phyloP scores from a whole-genome alignment of 2,888 invertebrate species.

The Cantharis nigra region DNA sequence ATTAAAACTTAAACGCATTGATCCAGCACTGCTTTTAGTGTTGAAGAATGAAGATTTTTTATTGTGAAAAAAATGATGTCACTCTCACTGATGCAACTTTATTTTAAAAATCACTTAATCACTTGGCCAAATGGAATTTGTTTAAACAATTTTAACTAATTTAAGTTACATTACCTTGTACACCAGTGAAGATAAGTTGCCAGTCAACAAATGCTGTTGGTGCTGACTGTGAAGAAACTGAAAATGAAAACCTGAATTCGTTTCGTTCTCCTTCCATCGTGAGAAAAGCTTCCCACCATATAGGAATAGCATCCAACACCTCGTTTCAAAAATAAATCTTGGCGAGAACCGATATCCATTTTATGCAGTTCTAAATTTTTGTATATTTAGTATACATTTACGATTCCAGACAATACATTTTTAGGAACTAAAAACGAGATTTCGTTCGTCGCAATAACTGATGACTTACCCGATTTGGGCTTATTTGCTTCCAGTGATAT shows the following conservation, averaged over 20 bases:
- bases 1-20: neutral
- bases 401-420: neutral
- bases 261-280: conserved; percentile 27
- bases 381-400: neutral
- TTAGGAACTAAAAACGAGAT: neutral
- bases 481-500: neutral
- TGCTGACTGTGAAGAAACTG: conserved; percentile 67
- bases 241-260: conserved; percentile 58
- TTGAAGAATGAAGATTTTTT: neutral
- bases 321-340: conserved; percentile 38
- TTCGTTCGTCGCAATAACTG: neutral
- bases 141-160: neutral
- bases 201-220: conserved; percentile 60
- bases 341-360: conserved; percentile 34
- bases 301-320: conserved; percentile 32
- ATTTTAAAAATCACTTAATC: neutral
- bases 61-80: neutral
- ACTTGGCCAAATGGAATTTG: neutral
- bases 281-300: conserved; percentile 29
- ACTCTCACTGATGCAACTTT: conserved; percentile 1
- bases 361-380: conserved; percentile 17
- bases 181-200: conserved; percentile 53
- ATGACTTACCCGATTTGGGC: neutral
- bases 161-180: conserved; percentile 50
- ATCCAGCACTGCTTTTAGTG: neutral